Conservation (phyloP, 2,888 invertebrate genomes). For the Micoletzkya japonica region DNA sequence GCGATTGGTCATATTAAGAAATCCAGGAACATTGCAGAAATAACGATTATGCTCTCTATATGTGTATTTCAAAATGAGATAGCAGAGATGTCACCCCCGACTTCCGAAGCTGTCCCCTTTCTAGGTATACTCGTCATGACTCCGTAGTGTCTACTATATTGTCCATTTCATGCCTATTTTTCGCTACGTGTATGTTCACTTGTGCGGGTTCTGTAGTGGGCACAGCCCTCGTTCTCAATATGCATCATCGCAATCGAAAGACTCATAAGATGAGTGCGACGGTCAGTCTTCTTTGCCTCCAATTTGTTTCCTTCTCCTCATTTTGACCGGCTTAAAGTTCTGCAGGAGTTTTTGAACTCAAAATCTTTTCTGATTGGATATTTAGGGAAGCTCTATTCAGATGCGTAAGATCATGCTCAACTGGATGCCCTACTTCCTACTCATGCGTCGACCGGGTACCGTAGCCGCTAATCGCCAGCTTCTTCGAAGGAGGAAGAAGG, state of each 20-base stretch:
- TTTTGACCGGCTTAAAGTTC: too few relatives aligned
- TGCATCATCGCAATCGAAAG: constrained; percentile 44
- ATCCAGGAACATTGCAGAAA: constrained; percentile 38
- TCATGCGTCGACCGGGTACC: constrained; percentile 47
- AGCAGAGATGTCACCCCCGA: constrained; percentile 52
- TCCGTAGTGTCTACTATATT: not conserved
- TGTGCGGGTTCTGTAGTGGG: constrained; percentile 48
- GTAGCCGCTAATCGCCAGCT: constrained; percentile 30
- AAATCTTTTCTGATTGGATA: not conserved
- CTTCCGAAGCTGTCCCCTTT: constrained; percentile 52
- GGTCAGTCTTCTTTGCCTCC: too few relatives aligned
- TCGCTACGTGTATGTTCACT: constrained; percentile 50
- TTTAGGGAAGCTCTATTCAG: constrained; percentile 29
- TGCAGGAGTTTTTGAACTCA: not conserved
- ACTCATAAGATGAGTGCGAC: constrained; percentile 46
- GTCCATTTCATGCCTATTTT: constrained; percentile 42
- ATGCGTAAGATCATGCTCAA: constrained; percentile 45
- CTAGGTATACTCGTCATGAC: constrained; percentile 30
- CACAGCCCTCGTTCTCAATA: constrained; percentile 49
- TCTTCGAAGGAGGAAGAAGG: constrained; percentile 5
- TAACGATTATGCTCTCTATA: constrained; percentile 55
- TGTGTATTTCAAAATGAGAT: constrained; percentile 57
- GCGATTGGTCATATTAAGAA: not conserved
- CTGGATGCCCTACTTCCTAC: constrained; percentile 48
- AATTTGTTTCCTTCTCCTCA: too few relatives aligned